Conservation (phyloP, 1,140 invertebrate species). For the Aricia agestis region DNA sequence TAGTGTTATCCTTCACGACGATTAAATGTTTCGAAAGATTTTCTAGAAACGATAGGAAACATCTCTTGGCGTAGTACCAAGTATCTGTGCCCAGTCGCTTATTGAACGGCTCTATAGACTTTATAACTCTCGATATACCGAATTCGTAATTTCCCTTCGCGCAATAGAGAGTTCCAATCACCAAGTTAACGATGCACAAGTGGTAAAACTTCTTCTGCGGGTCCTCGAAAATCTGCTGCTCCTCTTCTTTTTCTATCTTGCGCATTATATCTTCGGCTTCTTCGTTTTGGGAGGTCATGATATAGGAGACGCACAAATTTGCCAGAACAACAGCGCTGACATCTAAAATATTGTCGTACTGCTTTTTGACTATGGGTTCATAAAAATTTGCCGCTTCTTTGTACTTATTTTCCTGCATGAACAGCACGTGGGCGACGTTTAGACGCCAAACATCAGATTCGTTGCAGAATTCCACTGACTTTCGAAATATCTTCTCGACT, state of each 20-base stretch:
- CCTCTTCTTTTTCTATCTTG: conserved; percentile 99
- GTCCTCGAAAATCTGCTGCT: conserved; percentile 93
- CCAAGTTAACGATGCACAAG: conserved; percentile 98
- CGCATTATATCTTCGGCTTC: conserved; percentile 99
- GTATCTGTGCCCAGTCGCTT: conserved; percentile 97
- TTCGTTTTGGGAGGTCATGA: conserved; percentile 99
- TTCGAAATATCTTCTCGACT: conserved; percentile 95
- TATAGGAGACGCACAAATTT: conserved; percentile 99
- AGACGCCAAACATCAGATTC: conserved; percentile 98
- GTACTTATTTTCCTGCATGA: conserved; percentile 99
- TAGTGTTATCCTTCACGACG: conserved; percentile 89
- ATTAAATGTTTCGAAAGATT: conserved; percentile 95
- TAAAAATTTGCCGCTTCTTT: conserved; percentile 99
- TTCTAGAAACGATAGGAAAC: conserved; percentile 94
- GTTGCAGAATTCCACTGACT: conserved; percentile 98
- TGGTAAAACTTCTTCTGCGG: conserved; percentile 97
- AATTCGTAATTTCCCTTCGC: conserved; percentile 99
- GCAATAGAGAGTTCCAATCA: conserved; percentile 99
- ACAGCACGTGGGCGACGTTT: conserved; percentile 98
- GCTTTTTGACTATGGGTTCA: conserved; percentile 98
- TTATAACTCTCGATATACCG: conserved; percentile 97
- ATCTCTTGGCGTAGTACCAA: conserved; percentile 98
- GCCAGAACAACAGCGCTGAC: conserved; percentile 98
- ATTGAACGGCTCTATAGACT: conserved; percentile 96
- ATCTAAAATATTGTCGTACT: conserved; percentile 95